Conservation (phyloP, 2,888 invertebrate species). For the Cephonodes hylas region DNA sequence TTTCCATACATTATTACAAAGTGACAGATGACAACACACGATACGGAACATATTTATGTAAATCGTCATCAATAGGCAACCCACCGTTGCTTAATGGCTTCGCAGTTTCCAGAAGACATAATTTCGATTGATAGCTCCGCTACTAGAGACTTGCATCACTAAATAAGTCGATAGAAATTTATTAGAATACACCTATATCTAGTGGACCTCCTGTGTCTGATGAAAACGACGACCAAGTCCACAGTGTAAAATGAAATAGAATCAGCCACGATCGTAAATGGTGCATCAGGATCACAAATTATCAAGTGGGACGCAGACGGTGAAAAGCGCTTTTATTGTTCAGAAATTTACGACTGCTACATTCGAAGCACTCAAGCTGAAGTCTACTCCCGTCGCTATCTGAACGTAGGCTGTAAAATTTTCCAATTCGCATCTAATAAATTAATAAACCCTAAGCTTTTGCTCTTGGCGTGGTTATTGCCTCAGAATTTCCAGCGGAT, state of each 20-base stretch:
- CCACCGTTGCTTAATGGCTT: neutral
- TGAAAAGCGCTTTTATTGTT: conserved; percentile 35
- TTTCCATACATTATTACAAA: neutral
- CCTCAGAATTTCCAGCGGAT: neutral
- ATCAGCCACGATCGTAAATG: conserved; percentile 21
- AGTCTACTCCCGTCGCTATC: conserved; percentile 29
- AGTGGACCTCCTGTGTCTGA: too few species aligned
- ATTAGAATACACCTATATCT: too few species aligned
- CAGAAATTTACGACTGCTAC: conserved; percentile 30
- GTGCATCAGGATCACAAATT: conserved; percentile 47
- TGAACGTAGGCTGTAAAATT: conserved; percentile 41
- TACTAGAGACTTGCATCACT: too few species aligned
- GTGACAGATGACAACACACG: neutral
- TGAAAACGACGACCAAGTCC: too few species aligned
- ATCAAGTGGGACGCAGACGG: conserved; percentile 32
- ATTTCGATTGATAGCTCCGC: neutral
- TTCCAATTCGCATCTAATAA: conserved; percentile 38
- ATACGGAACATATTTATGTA: neutral
- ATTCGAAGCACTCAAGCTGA: conserved; percentile 28
- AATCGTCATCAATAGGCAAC: neutral
- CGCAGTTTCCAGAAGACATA: neutral
- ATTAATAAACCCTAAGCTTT: conserved; percentile 36
- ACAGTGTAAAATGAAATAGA: too few species aligned
- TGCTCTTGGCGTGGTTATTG: conserved; percentile 22
- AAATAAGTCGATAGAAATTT: too few species aligned